These are phyloP conservation scores for Todiramphus chloris DNA, from an alignment of 2,113 vertebrate genomes.

Conservation along the genomic window DNA sequence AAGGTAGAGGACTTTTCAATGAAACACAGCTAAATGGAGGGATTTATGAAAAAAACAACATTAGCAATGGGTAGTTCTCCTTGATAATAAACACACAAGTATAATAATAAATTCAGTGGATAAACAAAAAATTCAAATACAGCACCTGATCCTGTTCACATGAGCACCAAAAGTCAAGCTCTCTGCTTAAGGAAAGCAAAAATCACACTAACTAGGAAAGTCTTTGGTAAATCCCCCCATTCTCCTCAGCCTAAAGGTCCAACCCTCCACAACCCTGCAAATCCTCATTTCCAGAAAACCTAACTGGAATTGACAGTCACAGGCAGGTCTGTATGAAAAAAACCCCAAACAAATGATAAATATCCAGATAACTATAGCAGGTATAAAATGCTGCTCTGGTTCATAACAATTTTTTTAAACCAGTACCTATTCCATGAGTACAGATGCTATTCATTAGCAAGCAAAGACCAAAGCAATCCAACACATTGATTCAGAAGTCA, in stretches of 20 bases:
- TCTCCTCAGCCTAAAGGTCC: background rate
- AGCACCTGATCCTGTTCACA: background rate
- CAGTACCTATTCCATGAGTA: background rate
- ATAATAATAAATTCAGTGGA: background rate
- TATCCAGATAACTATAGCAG: background rate
- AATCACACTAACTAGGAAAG: background rate
- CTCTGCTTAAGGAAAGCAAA: background rate
- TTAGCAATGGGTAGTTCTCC: background rate
- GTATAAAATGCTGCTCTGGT: background rate
- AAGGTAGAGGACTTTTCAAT: background rate
- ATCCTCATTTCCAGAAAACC: background rate
- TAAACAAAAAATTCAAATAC: background rate
- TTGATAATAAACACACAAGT: background rate
- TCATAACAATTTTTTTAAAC: background rate
- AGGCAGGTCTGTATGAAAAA: background rate
- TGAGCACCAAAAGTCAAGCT: background rate
- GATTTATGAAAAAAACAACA: background rate
- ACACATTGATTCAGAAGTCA: background rate
- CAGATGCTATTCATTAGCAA: background rate
- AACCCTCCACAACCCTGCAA: background rate
- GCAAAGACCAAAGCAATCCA: background rate
- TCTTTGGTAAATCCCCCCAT: background rate
- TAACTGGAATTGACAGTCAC: background rate
- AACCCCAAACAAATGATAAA: background rate
- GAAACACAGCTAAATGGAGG: background rate